Percentiles rank a stretch among this genome's conserved stretches.
Evolutionary conservation across 2,888 invertebrate genomes (phyloP).

Genomic region (Pimpla rufipes): DNA sequence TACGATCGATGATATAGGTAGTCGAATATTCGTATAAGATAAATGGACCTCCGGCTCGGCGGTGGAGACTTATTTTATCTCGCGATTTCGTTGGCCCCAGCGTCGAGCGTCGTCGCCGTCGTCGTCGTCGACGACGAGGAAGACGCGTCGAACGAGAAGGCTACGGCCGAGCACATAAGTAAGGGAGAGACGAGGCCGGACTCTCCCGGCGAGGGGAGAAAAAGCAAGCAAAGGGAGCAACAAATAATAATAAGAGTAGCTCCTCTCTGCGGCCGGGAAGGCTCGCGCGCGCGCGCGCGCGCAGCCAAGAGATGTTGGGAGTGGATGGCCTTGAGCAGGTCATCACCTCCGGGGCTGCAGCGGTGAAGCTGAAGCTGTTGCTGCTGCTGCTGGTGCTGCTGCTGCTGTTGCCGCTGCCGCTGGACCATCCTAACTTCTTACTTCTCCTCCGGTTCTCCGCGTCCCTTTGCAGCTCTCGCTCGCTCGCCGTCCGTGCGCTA

Average conservation of each 20-base stretch:
- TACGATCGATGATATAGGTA: constrained; percentile 43
- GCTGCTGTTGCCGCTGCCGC: constrained; percentile 70
- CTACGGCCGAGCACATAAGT: constrained; percentile 51
- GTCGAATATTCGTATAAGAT: constrained; percentile 65
- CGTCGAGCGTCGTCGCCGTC: constrained; percentile 27
- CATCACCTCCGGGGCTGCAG: constrained; percentile 83
- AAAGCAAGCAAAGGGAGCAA: constrained; percentile 54
- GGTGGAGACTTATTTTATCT: constrained; percentile 49
- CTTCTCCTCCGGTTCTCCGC: constrained; percentile 67
- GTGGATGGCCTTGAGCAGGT: constrained; percentile 85
- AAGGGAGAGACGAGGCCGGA: constrained; percentile 58
- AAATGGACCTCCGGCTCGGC: constrained; percentile 62
- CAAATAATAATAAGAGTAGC: constrained; percentile 59
- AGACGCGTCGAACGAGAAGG: constrained; percentile 39
- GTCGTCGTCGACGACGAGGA: constrained; percentile 37
- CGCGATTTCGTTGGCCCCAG: constrained; percentile 57
- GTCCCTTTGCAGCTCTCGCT: constrained; percentile 54
- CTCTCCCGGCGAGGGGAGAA: constrained; percentile 40
- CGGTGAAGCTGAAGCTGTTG: constrained; percentile 64
- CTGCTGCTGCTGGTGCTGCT: constrained; percentile 54
- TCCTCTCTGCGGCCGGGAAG: constrained; percentile 27
- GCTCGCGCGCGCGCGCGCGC: constrained; percentile 68
- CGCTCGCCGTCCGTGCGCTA: constrained; percentile 56
- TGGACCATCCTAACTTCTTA: constrained; percentile 82
- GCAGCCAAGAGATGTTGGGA: constrained; percentile 79